Percentiles rank a stretch among this genome's conserved stretches.
phyloP scores from a whole-genome alignment of 2,888 invertebrate species.

The Drosophila cognata region DNA sequence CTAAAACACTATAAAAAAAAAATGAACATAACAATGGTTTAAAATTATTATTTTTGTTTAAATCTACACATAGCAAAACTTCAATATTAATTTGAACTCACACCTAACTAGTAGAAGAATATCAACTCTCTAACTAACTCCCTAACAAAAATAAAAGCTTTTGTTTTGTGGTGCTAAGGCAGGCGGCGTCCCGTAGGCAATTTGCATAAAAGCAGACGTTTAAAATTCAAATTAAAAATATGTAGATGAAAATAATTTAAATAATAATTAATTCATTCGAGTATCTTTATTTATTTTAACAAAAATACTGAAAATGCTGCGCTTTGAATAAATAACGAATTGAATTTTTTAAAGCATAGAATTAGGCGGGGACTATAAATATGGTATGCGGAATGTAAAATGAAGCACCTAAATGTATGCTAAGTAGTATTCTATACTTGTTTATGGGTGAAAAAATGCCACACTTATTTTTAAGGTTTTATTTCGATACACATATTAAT shows the following conservation, averaged over 20 bases:
- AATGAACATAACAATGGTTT: too few species aligned
- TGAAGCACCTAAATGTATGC: conserved; percentile 24
- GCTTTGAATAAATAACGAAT: background rate
- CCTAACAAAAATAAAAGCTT: conserved; percentile 48
- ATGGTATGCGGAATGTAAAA: background rate
- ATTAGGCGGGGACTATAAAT: conserved; percentile 28
- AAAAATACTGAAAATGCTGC: background rate
- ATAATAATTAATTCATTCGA: conserved; percentile 1
- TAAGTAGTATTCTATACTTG: background rate
- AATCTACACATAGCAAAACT: background rate
- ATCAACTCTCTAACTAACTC: background rate
- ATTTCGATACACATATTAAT: background rate
- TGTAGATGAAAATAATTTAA: background rate
- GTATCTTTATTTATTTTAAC: background rate
- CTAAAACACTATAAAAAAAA: background rate
- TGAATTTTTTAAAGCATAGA: conserved; percentile 24
- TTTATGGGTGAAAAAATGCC: background rate
- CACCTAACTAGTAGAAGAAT: background rate
- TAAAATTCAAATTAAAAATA: background rate
- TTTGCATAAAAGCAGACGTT: conserved; percentile 50
- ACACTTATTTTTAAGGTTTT: background rate
- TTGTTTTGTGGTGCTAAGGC: conserved; percentile 19
- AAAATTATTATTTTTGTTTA: background rate
- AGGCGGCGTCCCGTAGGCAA: conserved; percentile 26
- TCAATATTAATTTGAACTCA: background rate